Evolutionary conservation across 1,140 invertebrate genomes (phyloP), one percentile per base, ranked within the genome.

Genomic region (Probaryconus sp.): DNA sequence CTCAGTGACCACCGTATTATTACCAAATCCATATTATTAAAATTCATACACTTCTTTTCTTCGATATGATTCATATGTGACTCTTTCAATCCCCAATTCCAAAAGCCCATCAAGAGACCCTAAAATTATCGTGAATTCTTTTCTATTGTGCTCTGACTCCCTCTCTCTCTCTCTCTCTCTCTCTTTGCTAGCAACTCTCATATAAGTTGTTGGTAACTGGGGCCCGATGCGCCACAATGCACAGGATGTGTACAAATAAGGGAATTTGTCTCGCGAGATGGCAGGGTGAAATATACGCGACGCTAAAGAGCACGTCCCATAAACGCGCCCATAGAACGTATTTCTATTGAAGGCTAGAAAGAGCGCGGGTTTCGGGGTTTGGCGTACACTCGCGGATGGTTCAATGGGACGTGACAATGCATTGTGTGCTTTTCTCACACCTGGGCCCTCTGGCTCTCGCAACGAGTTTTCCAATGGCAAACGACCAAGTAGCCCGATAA

Each of bases 161-260:
- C n/a, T n/a, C n/a, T n/a, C n/a, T n/a, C n/a, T n/a, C n/a, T n/a
- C n/a, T n/a, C n/a, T n/a, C n/a, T n/a, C n/a, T n/a, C n/a, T n/a
- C n/a, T n/a, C n/a, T n/a, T n/a, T n/a, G n/a, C n/a, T n/a, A n/a
- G n/a, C 50, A 40, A 31, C 61, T 37, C 56, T 48, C 76, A n/a
- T 78, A 78, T 78, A 81, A 79, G 78, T 68, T 24, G 17, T 42
- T 48, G 35, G 50, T n/a, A n/a, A 37, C 58, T 60, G 38, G 63
- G 47, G 76, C 73, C 79, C 77, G 79, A 73, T 64, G 61, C 65
- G 64, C 74, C 74, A 87, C 86, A 88, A 88, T 85, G 80, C 67
- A 85, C 86, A 87, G 86, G 86, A 88, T 88, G 85, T 88, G 84
- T 88, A 88, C 86, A 88, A 88, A 88, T 86, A 86, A 85, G 83